phyloP scores from a whole-genome alignment of 1,140 invertebrate species.

The Drosophila jambulina region DNA sequence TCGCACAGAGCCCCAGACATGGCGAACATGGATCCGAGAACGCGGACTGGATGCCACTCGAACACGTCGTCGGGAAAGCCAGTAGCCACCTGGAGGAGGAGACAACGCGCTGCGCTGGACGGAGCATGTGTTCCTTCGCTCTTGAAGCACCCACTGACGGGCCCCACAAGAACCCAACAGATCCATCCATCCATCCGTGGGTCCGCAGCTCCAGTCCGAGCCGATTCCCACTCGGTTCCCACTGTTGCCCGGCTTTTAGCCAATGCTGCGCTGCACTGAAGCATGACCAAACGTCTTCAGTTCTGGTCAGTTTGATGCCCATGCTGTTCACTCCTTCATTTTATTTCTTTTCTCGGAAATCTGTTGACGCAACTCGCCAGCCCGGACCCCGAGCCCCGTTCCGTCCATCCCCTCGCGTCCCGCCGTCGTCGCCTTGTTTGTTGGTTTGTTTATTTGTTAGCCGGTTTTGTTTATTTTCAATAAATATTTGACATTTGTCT shows the following conservation, averaged over 20 bases:
- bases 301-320: constrained; percentile 77
- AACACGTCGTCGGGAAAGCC: constrained; percentile 62
- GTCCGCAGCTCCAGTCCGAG: constrained; percentile 12
- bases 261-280: constrained; percentile 58
- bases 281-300: constrained; percentile 82
- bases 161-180: constrained; percentile 44
- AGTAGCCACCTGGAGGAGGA: constrained; percentile 50
- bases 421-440: constrained; percentile 68
- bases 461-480: constrained; percentile 75
- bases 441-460: constrained; percentile 78
- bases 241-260: constrained; percentile 62
- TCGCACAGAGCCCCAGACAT: constrained; percentile 36
- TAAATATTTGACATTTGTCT: constrained; percentile 84
- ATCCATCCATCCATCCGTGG: constrained; percentile 43
- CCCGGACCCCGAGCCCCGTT: not conserved
- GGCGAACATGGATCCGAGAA: constrained; percentile 44
- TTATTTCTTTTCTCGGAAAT: constrained; percentile 81
- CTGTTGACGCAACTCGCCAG: constrained; percentile 60
- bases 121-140: constrained; percentile 55
- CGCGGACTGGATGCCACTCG: constrained; percentile 58
- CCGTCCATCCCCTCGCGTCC: constrained; percentile 14
- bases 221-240: constrained; percentile 44
- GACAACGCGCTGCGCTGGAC: constrained; percentile 23
- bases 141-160: constrained; percentile 72
- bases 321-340: constrained; percentile 58